Evolutionary conservation across 2,113 vertebrate species (phyloP), one percentile per base, ranked within the genome.

Genomic region (Lipophrys pholis): DNA sequence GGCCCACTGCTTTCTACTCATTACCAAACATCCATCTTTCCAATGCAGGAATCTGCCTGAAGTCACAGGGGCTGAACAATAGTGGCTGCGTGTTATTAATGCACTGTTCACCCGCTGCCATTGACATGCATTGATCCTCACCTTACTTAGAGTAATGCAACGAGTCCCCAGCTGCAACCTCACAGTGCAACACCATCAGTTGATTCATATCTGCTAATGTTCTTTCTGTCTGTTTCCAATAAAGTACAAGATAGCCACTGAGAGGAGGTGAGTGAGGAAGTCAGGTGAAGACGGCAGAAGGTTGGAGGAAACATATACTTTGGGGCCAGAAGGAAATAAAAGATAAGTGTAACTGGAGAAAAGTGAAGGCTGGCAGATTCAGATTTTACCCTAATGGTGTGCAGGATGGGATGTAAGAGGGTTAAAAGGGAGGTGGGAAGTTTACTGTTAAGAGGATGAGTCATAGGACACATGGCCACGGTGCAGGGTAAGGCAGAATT

Each of bases 111-210:
- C 54, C 64, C 11, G 67, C 55, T 50, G 55, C 48, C 74, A 90
- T 80, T 84, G 87, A 87, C 78, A 66, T 30, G 8, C 78, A 89
- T 86, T 84, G 86, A 91, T 91, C 77, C 41, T 74, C 66, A 55
- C 62, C 72, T 87, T 78, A 85, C 86, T 85, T 83, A 84, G 78
- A 82, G 78, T 86, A 90, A 85, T 90, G 80, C 30, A 9, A 80
- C 39, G 56, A 78, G 73, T 87, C 70, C 75, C 72, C 67, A 68
- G 83, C 59, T 87, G 65, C 70, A 78, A 57, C 54, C 54, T 69
- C 67, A 36, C 67, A 68, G 45, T 77, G 60, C 70, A 76, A 54
- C 81, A 60, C 62, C 65, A 88, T 79, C 82, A 83, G 81, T 81
- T 90, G 84, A 89, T 90, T 83, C 59, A 67, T 69, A 81, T 77